Percentiles rank a stretch among this genome's conserved stretches.
phyloP scores from a whole-genome alignment of 2,888 invertebrate species.

The Eristalinus aeneus region DNA sequence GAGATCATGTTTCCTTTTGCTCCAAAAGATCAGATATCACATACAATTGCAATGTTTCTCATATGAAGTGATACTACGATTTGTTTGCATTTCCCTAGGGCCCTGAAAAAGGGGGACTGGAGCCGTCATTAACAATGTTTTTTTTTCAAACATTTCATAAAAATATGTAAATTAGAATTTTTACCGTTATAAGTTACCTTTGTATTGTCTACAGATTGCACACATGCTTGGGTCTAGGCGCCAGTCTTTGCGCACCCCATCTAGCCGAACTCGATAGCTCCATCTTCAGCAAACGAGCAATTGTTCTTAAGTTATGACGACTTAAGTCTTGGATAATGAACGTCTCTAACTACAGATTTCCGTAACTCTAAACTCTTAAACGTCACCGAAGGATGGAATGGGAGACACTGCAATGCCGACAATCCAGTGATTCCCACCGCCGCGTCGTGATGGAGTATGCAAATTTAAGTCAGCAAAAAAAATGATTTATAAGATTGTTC shows the following conservation, averaged over 20 bases:
- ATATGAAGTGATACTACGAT: constrained; percentile 49
- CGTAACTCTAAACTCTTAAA: constrained; percentile 53
- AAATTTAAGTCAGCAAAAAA: constrained; percentile 57
- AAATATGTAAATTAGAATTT: constrained; percentile 38
- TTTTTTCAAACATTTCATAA: constrained; percentile 20
- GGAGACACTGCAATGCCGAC: constrained; percentile 30
- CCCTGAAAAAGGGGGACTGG: constrained; percentile 33
- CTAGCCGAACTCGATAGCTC: background rate
- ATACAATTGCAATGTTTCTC: constrained; percentile 29
- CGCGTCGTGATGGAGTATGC: constrained; percentile 26
- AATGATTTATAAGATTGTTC: constrained; percentile 70
- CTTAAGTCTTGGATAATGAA: constrained; percentile 29
- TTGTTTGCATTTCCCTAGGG: constrained; percentile 31
- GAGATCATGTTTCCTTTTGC: no score
- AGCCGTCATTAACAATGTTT: background rate
- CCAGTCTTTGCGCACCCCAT: constrained; percentile 4
- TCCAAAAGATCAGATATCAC: constrained; percentile 5
- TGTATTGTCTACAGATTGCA: background rate
- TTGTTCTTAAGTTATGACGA: constrained; percentile 53
- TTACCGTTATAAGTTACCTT: constrained; percentile 13
- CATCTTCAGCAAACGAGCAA: background rate
- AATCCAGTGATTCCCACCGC: constrained; percentile 50
- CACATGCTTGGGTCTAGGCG: constrained; percentile 23
- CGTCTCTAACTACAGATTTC: constrained; percentile 24
- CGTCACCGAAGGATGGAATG: constrained; percentile 35